These are phyloP conservation scores for Pteronotus mesoamericanus DNA, from an alignment of 2,797 vertebrate species.

Conservation along the genomic window DNA sequence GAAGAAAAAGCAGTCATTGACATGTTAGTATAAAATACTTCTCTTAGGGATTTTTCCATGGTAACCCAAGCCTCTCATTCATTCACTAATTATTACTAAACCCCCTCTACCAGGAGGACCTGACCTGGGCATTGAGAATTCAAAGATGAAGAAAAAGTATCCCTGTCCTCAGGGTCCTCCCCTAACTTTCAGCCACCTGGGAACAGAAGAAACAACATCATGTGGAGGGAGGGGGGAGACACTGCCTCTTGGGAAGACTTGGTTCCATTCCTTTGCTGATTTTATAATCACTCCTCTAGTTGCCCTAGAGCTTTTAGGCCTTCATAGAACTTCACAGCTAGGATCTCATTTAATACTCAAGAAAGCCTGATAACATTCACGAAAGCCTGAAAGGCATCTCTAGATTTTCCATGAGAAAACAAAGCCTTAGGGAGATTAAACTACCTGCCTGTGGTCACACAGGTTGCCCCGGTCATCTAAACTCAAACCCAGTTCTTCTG, in stretches of 20 bases:
- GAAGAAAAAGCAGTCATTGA: slow-evolving; percentile 8
- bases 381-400: not conserved
- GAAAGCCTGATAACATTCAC: not conserved
- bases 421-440: not conserved
- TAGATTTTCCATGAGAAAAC: slow-evolving; percentile 10
- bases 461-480: not conserved
- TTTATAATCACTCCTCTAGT: not conserved
- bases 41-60: not conserved
- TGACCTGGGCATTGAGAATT: not conserved
- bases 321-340: not conserved
- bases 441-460: not conserved
- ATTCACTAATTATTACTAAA: not conserved
- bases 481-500: not conserved
- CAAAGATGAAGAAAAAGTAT: not conserved
- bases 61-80: not conserved
- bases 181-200: not conserved
- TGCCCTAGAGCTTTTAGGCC: not conserved
- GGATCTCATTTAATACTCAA: not conserved
- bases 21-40: slow-evolving; percentile 28
- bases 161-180: not conserved
- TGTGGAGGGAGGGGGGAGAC: not conserved
- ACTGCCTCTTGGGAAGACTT: not conserved
- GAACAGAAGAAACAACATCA: not conserved
- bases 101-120: not conserved
- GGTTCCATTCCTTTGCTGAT: not conserved